Conservation (phyloP, 2,888 invertebrate species). For the Drosophila mimica region DNA sequence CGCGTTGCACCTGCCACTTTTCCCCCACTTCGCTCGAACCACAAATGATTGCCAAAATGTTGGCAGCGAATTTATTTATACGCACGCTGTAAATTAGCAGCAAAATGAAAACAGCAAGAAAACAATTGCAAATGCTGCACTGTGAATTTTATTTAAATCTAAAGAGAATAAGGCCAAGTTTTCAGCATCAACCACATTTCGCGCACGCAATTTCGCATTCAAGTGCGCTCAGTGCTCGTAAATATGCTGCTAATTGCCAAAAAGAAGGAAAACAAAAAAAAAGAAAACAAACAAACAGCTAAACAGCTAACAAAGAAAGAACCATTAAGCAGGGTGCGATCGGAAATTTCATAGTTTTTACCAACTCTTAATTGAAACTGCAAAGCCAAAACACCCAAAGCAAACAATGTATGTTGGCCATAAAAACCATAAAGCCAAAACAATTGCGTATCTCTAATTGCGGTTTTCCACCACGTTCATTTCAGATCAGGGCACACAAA, state of each 20-base stretch:
- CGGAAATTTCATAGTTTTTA: conserved; percentile 32
- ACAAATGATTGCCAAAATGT: conserved; percentile 47
- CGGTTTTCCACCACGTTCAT: background rate
- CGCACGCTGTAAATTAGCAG: conserved; percentile 77
- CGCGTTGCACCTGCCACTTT: conserved; percentile 73
- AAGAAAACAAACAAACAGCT: background rate
- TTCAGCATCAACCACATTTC: conserved; percentile 44
- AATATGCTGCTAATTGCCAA: conserved; percentile 63
- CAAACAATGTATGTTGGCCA: conserved; percentile 15
- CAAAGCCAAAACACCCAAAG: conserved; percentile 7
- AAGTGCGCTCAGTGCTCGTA: conserved; percentile 55
- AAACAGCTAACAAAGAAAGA: conserved; percentile 9
- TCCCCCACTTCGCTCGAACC: conserved; percentile 1
- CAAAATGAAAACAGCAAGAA: conserved; percentile 11
- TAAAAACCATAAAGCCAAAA: conserved; percentile 16
- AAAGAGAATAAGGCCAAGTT: conserved; percentile 68
- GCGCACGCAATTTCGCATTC: conserved; percentile 57
- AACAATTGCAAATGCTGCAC: conserved; percentile 38
- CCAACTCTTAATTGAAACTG: conserved; percentile 41
- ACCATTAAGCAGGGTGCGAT: conserved; percentile 8
- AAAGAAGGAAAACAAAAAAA: conserved; percentile 17
- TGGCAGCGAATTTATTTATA: conserved; percentile 73
- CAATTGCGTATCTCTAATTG: conserved; percentile 46
- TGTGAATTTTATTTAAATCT: conserved; percentile 38
- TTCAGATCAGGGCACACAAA: conserved; percentile 82